Base-by-base conservation (phyloP, 2,888 invertebrate species). In the Patella pellucida region DNA sequence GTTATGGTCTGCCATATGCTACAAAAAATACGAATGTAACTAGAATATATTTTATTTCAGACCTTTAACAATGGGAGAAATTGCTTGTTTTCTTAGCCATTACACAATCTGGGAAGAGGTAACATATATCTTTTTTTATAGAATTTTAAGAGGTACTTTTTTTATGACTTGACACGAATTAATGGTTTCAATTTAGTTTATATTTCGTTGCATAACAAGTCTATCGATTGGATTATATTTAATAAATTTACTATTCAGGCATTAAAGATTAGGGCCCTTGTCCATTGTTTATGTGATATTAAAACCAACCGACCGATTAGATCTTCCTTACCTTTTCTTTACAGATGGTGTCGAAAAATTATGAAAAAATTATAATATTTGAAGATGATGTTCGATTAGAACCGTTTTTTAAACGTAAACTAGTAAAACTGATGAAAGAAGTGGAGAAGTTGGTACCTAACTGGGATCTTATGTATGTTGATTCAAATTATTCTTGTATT, bases 21-120 rank as follows among this genome's bases (percentile, higher is more conserved):
- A n/a, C n/a, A n/a, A n/a, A n/a, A n/a, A n/a, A n/a, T n/a, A n/a
- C n/a, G n/a, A n/a, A n/a, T n/a, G n/a, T n/a, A n/a, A n/a, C n/a
- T n/a, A n/a, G 31, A 31, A 7, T 19, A 14, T 76, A 75, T 51
- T 68, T 68, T 51, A 50, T 79, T 83, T 2, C 81, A 88, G 99
- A 82, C 95, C 96, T 15, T 95, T 99, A 95, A 99, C 97, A 75
- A 94, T 95, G 90, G 99, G 99, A 3, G 99, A 99, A 92, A 95
- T 99, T 74, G 99, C 99, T 5, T 99, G 99, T 89, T 99, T 99
- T 89, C 92, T 99, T 73, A 98, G 98, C 87, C 99, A 99, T 91
- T 97, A 95, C 90, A 92, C 93, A 75, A 94, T 98, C 77, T 98
- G 98, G 98, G 92, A 94, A 85, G 94, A 95, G 92, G 95, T 96